Evolutionary conservation across 2,797 vertebrate species (phyloP).

Genomic region (Enteromius fasciolatus): DNA sequence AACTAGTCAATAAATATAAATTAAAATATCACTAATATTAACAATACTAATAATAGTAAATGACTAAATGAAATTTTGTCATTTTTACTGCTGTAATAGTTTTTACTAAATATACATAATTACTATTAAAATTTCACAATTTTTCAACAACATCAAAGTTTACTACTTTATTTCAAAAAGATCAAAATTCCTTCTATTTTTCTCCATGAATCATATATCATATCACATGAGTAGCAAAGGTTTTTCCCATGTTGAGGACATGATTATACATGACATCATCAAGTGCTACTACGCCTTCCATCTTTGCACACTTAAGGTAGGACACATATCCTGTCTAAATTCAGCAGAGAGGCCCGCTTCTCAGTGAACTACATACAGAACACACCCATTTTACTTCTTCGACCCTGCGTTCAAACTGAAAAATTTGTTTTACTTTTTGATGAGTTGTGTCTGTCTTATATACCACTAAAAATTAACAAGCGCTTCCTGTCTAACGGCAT

Average conservation of each 20-base stretch:
- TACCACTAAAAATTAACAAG: slow-evolving; percentile 1
- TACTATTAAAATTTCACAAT: background rate
- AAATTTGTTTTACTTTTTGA: slow-evolving; percentile 74
- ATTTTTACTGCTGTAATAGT: background rate
- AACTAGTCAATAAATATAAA: background rate
- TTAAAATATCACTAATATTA: too few relatives aligned
- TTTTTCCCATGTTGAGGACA: background rate
- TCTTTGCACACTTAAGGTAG: background rate
- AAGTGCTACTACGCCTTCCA: background rate
- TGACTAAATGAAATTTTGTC: background rate
- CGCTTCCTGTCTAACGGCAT: slow-evolving; percentile 46
- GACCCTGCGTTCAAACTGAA: slow-evolving; percentile 5
- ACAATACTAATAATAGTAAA: background rate
- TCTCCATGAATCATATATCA: background rate
- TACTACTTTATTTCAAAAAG: background rate
- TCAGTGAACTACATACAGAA: background rate
- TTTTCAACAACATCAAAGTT: background rate
- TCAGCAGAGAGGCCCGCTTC: background rate
- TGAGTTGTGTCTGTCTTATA: slow-evolving; percentile 60
- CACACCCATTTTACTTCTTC: background rate
- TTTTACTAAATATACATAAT: background rate
- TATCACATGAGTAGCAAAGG: background rate
- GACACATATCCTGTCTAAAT: background rate
- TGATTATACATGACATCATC: background rate
- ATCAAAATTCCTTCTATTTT: background rate